Base-by-base conservation (phyloP, 1,140 invertebrate species). In the Globodera rostochiensis region DNA sequence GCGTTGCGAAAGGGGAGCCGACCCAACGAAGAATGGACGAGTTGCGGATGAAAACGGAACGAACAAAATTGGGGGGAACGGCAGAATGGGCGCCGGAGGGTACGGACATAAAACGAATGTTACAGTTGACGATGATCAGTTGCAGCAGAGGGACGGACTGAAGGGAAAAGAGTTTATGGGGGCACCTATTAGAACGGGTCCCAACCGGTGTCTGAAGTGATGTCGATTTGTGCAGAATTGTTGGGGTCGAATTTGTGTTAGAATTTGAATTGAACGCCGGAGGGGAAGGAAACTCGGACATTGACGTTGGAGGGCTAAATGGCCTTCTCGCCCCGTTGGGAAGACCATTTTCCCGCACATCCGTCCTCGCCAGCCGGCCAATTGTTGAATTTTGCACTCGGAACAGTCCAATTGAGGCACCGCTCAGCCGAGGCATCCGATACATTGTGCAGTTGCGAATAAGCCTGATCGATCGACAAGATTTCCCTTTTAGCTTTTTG, bases 381-480 rank as follows among this genome's bases (percentile, higher is more conserved):
- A 71, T 71, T 9, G 8, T 9, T 11, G 69, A 71, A 6, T 71
- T n/a, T 47, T 71, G 21, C n/a, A 71, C 21, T 6, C 36, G 69
- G 36, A 71, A 71, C 46, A 45, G 6, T 6, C 69, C n/a, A n/a
- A 71, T 45, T 21, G 36, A 36, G 21, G 57, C 57, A 64, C 19
- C 13, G 57, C 11, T 19, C 11, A 64, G 57, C 3, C 19, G 57
- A 2, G 69, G 69, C 69, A 71, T 36, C 19, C 69, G 69, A 45
- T 47, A 19, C 36, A 71, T 71, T 36, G 69, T 71, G 69, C 69
- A 71, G 36, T 71, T 71, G 6, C 69, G 69, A 15, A 71, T 71
- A 25, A 71, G 4, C 36, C 69, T 71, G 11, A 70, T 53, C 53
- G 36, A 71, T 71, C 9, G 7, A 25, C 25, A 21, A 13, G 69